Base-by-base conservation (phyloP, 2,113 vertebrate genomes). In the Mastomys coucha region DNA sequence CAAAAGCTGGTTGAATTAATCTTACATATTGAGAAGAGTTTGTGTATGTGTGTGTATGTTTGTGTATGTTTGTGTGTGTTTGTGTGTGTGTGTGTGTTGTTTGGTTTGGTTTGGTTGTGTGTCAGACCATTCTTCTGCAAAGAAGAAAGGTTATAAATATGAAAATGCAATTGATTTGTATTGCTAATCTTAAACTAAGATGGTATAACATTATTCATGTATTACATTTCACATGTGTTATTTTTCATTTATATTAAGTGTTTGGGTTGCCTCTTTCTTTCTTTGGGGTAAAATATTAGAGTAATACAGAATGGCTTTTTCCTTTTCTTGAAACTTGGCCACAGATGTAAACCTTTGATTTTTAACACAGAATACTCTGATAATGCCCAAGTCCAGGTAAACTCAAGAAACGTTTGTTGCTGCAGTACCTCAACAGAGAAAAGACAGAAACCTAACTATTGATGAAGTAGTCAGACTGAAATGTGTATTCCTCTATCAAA, bases 401-500 rank as follows among this genome's bases (percentile, higher is more conserved):
- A 51, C 2, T 70, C 88, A 56, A 82, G 26, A 7, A 28, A 17
- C 36, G 84, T 87, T 78, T 77, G 67, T 85, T 88, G 31, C 36
- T 89, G 22, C 77, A 73, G 81, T 90, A 91, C 58, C 17, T 20
- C 17, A 14, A 51, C 24, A 36, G 8, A 24, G 60, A 76, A 45
- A 51, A 58, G 31, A 14, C 24, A 70, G 65, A 45, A 45, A 69
- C 2, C 0, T 82, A 19, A 86, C 45, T 76, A 58, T 2, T 65
- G 26, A 77, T 63, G 7, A 96, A 92, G 81, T 53, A 2, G 28
- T 78, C 51, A 96, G 96, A 96, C 94, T 95, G 75, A 96, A 98
- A 98, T 82, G 1, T 91, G 77, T 94, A 97, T 80, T 94, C 63
- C 13, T 63, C 94, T 94, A 90, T 96, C 94, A 56, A 80, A 94